Evolutionary conservation across 2,113 vertebrate genomes (phyloP), one percentile per base, ranked within the genome.

Genomic region (Caranx melampygus): DNA sequence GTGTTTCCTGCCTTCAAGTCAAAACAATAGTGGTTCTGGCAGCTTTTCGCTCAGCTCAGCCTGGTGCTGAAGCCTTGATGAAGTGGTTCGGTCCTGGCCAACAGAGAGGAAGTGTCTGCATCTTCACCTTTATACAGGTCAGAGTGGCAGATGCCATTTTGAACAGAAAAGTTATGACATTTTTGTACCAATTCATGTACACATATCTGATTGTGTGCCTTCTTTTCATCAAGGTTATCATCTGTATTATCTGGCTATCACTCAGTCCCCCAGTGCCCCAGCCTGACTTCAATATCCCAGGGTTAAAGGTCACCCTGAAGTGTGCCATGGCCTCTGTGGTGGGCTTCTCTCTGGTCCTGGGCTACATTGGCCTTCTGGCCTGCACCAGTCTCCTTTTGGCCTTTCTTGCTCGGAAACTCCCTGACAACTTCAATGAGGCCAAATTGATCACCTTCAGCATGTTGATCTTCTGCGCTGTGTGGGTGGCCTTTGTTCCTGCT

Each of bases 381-480:
- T 87, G 88, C 63, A 67, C 93, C 34, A 80, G 94, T 3, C 69
- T 58, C 21, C n/a, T 71, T 15, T 63, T 94, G 84, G 94, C 93
- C 21, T 95, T 95, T 78, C 74, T 94, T 5, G 93, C 93, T 26
- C 85, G 94, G n/a, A 95, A 94, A 76, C 91, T 95, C 18, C 94
- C 90, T 2, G 90, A 91, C 66, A 89, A 89, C 42, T 91, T 91
- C 51, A 91, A 89, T 37, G 90, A 90, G 76, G 90, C 88, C 77
- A 89, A 88, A 65, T 92, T 94, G 54, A 95, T 95, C 87, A 95
- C 93, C 59, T 95, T 95, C 83, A 95, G 95, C 88, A 95, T 95
- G 94, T 67, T 95, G 78, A 95, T 95, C 42, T 42, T 42, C 40
- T 42, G 40, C 8, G 40, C 40, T 42, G 40, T 42, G 8, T 42